Percentiles rank a stretch among this genome's conserved stretches.
These are phyloP conservation scores for Semaprochilodus insignis DNA, from an alignment of 2,797 vertebrate species.

Conservation along the genomic window DNA sequence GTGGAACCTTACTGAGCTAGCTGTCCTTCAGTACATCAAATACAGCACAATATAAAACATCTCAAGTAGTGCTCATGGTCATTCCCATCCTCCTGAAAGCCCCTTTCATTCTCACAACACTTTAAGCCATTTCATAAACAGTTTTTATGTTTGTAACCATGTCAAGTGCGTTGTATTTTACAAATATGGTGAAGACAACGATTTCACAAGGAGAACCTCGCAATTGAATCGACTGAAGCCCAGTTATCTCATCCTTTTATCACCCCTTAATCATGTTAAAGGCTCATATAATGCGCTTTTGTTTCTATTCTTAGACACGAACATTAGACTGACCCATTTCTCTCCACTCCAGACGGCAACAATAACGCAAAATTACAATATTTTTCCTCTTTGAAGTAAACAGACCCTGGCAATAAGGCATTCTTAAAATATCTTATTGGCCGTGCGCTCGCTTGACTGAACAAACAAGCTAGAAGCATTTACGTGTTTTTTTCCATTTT, in stretches of 20 bases:
- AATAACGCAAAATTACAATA: constrained; percentile 34
- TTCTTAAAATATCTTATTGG: constrained; percentile 31
- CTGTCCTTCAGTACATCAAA: too few relatives aligned
- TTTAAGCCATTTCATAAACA: neutral
- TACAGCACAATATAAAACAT: neutral
- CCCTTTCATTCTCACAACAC: neutral
- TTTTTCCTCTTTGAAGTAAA: constrained; percentile 46
- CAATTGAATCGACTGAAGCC: neutral
- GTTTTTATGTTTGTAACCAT: neutral
- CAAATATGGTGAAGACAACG: neutral
- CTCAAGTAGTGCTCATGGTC: neutral
- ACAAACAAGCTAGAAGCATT: constrained; percentile 46
- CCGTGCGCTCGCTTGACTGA: constrained; percentile 16
- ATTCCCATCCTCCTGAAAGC: neutral
- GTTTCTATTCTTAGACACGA: constrained; percentile 22
- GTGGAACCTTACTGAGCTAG: too few relatives aligned
- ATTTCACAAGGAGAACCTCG: neutral
- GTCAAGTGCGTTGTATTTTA: neutral
- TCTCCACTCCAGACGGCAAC: neutral
- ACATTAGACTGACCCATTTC: constrained; percentile 45
- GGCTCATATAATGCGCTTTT: constrained; percentile 7
- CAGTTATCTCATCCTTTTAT: neutral
- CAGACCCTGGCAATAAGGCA: constrained; percentile 16
- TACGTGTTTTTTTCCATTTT: neutral
- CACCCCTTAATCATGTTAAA: constrained; percentile 16